Evolutionary conservation across 2,888 invertebrate genomes (phyloP).

Genomic region (Agriopis aurantiaria): DNA sequence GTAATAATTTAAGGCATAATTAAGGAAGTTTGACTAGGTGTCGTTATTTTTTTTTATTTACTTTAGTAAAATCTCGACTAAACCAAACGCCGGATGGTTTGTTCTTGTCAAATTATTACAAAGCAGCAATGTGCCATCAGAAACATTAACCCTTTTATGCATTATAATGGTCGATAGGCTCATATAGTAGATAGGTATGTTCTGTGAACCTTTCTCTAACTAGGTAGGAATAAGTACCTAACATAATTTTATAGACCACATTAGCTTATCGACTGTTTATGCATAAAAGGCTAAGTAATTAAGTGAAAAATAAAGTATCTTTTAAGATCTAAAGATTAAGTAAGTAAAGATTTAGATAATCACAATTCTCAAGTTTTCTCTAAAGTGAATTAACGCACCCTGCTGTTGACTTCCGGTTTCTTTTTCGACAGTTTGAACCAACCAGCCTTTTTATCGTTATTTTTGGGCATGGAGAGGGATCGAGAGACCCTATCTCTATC

Average conservation of each 20-base stretch:
- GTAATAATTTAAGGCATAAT: conserved; percentile 36
- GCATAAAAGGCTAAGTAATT: not conserved
- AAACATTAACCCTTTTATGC: not conserved
- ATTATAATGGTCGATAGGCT: too few species aligned
- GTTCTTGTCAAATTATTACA: conserved; percentile 38
- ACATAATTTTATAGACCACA: too few species aligned
- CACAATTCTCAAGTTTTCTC: not conserved
- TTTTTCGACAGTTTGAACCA: conserved; percentile 89
- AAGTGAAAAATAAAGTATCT: not conserved
- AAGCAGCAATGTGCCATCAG: conserved; percentile 20
- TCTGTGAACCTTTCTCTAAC: too few species aligned
- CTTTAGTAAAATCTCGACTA: not conserved
- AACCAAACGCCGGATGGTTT: conserved; percentile 5
- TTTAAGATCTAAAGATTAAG: not conserved
- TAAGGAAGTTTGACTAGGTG: conserved; percentile 30
- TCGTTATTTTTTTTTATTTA: conserved; percentile 6
- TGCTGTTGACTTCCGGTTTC: conserved; percentile 73
- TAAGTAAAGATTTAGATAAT: not conserved
- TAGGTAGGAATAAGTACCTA: too few species aligned
- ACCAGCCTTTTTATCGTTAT: conserved; percentile 90
- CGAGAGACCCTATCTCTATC: conserved; percentile 85
- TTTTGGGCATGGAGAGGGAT: conserved; percentile 91
- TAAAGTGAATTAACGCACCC: conserved; percentile 69
- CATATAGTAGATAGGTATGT: too few species aligned
- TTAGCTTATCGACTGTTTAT: too few species aligned